Evolutionary conservation across 2,113 vertebrate species (phyloP), one percentile per base, ranked within the genome.

Genomic region (Motacilla tschutschensis): DNA sequence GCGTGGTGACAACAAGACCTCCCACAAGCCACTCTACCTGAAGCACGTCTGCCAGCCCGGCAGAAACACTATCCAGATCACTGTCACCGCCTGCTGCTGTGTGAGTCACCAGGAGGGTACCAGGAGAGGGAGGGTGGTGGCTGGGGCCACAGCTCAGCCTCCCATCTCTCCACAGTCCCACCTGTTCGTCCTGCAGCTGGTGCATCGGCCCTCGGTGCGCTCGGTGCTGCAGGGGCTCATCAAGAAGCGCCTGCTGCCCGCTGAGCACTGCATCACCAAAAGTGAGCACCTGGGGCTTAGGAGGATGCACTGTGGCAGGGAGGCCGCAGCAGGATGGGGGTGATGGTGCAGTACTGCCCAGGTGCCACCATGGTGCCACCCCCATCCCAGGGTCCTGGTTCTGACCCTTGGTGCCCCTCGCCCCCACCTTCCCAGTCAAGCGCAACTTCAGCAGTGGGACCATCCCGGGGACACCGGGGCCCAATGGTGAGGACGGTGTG

Each of bases 31-130:
- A 0, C 96, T 99, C 57, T 98, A 99, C 96, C 97, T 99, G 90
- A 99, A 99, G 92, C 98, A 99, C 0, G 98, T 99, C 81, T 99
- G 99, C 88, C 99, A 99, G 91, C 98, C 99, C 0, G 99, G 99
- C 78, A 97, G 99, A 41, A 99, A 99, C 97, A 99, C 98, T 55
- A 98, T 99, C 72, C 99, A 99, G 97, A 99, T 99, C 96, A 99
- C 99, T 0, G 99, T 99, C 74, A 99, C 99, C 0, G 98, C 98
- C 89, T 99, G 99, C 96, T 99, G 99, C 93, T 99, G 99, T 4
- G 98, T 99, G 92, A 97, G 99, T 98, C 24, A 17, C 6, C 3
- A 3, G 2, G 8, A 50, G 43, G 17, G 28, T 40, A 17, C 2
- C 0, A 5, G 64, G 46, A 33, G 33, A 24, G 36, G 50, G 57